Percentiles rank a stretch among this genome's conserved stretches.
Evolutionary conservation across 2,113 vertebrate species (phyloP).

Genomic region (Podilymbus podiceps): DNA sequence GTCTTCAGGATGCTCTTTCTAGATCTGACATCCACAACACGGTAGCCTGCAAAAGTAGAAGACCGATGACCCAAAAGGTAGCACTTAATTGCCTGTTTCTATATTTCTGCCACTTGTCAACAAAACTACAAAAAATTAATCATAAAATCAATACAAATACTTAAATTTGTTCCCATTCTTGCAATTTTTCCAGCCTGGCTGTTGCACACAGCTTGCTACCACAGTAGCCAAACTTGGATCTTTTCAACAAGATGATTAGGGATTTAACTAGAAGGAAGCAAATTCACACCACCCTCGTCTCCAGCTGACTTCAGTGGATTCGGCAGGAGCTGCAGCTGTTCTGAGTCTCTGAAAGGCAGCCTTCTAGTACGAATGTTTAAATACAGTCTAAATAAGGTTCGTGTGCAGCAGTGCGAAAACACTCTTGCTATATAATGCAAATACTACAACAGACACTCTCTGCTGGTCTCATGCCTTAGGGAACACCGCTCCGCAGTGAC

Average conservation of each 20-base stretch:
- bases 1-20: neutral
- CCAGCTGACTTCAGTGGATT: neutral
- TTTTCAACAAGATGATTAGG: neutral
- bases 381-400: neutral
- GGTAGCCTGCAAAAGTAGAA: rapidly evolving
- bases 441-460: neutral
- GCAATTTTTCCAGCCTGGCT: neutral
- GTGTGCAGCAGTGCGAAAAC: neutral
- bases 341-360: neutral
- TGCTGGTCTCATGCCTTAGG: neutral
- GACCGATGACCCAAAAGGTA: neutral
- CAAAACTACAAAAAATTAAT: neutral
- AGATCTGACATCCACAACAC: neutral
- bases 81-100: neutral
- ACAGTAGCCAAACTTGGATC: neutral
- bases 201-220: neutral
- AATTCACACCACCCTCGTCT: neutral
- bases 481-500: neutral
- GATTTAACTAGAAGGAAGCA: neutral
- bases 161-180: neutral
- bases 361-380: neutral
- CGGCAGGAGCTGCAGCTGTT: constrained; percentile 32
- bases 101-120: rapidly evolving
- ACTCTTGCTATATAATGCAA: neutral
- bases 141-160: neutral